Base-by-base conservation (phyloP, 1,140 invertebrate species). In the Ectropis grisescens region DNA sequence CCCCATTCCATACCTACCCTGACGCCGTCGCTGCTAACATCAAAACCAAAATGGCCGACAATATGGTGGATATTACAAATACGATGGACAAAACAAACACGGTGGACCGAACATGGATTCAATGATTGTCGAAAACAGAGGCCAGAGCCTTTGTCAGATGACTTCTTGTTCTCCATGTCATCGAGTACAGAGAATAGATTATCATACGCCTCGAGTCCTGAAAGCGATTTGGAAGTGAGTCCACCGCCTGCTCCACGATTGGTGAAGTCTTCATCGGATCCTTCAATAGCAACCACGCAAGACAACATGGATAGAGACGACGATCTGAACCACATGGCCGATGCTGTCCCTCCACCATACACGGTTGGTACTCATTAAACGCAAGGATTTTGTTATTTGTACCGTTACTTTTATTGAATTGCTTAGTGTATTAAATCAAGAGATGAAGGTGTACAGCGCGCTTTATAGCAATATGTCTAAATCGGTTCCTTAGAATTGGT, bases 141-240 rank as follows among this genome's bases (percentile, higher is more conserved):
- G 46, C 80, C 93, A 82, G 92, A 93, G 85, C 91, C 91, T 81
- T 85, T 93, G 79, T 92, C 92, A 58, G 92, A 94, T 86, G 96
- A 99, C 87, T 96, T 98, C 89, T 90, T 98, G 64, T 98, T 98
- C 86, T 96, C 96, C 59, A 97, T 98, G 94, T 94, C 94, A 47
- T 94, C 93, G 81, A 78, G 85, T 37, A 82, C 71, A 12, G 82
- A 82, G 59, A 86, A 85, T 53, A 91, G 96, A 61, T 85, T 97
- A 46, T 97, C 95, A 64, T 98, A 97, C 84, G 95, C 95, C 45
- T 96, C 94, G 58, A 96, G 94, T 64, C 95, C 95, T 48, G 96
- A 98, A 84, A 96, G 93, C 70, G 96, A 98, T 82, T 86, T 94
- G 67, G 95, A 97, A 83, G 85, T 93, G 55, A 91, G 91, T 66